Base-by-base conservation (phyloP, 2,797 vertebrate species). In the Spondyliosoma cantharus region DNA sequence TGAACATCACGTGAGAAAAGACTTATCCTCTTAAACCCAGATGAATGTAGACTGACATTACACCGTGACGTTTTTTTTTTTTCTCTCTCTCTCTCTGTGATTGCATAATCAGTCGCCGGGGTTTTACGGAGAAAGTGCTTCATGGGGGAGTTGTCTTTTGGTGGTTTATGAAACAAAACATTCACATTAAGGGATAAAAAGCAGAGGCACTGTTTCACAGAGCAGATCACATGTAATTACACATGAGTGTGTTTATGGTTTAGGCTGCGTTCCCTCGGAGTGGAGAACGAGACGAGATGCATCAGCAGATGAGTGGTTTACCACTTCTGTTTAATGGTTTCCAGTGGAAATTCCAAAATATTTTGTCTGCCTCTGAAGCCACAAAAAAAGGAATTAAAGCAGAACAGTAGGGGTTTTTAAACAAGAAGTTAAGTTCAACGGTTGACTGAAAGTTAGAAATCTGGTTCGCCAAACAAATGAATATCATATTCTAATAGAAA, bases 1-100 rank as follows among this genome's bases (percentile, higher is more conserved):
- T 83, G 86, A 52, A 76, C 43, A 42, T 87, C 83, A 87, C 84
- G 74, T 87, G 86, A 73, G 74, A 65, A 76, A 56, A 74, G 63
- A 73, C 68, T 85, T 65, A 82, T 86, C 76, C 83, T 81, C 72
- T 77, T 79, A 82, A 53, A 57, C 29, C 66, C 80, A 12, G 49
- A 62, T 71, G 73, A 77, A 63, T 24, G 56, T 59, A 49, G 46
- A 15, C 48, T 45, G 71, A 54, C 54, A 29, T 32, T 0, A 43
- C 12, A 37, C 20, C 17, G 16, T 6, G 72, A 8, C n/a, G 4
- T 2, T 13, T 5, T 20, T 27, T 15, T 15, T 3, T 19, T 27
- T 5, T 9, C 32, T 32, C 29, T 32, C 29, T 37, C 32, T 58
- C 43, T 19, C 0, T 7, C 25, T 27, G 14, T n/a, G 6, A 43